These are phyloP conservation scores for Philereme transversata DNA, from an alignment of 2,888 invertebrate genomes.

Conservation along the genomic window DNA sequence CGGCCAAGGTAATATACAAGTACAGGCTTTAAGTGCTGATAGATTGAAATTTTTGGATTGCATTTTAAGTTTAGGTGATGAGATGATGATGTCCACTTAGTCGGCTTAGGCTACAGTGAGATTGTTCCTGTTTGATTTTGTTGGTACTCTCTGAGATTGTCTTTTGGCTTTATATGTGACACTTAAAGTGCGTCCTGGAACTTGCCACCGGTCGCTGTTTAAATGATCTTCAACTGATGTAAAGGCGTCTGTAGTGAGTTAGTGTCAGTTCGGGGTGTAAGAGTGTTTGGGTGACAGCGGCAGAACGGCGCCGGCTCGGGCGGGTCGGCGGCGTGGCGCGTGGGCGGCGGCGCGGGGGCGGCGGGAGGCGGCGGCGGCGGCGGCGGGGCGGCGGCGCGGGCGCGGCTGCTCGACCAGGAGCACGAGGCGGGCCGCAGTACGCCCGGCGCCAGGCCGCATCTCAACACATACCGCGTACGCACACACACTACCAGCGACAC, in stretches of 20 bases:
- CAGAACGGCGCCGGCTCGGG: conserved; percentile 45
- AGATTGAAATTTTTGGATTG: too few species aligned
- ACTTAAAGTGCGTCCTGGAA: too few species aligned
- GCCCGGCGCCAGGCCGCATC: conserved; percentile 68
- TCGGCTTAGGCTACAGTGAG: too few species aligned
- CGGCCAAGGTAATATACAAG: too few species aligned
- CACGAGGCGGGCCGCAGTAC: conserved; percentile 80
- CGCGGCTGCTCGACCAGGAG: conserved; percentile 78
- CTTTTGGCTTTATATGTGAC: too few species aligned
- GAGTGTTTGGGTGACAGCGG: conserved; percentile 39
- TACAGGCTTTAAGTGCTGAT: too few species aligned
- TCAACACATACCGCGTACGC: conserved; percentile 52
- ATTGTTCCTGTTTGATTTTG: too few species aligned
- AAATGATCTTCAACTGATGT: too few species aligned
- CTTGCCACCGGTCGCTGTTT: too few species aligned
- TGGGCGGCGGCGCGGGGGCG: conserved; percentile 32
- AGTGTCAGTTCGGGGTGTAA: conserved; percentile 19
- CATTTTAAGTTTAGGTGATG: too few species aligned
- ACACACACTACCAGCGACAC: conserved; percentile 19
- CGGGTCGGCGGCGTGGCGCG: conserved; percentile 31
- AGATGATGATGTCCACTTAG: too few species aligned
- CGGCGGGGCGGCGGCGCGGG: conserved; percentile 59
- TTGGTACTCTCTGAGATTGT: too few species aligned
- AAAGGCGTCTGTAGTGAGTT: not conserved
- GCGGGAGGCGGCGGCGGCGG: conserved; percentile 39